Conservation (phyloP, 1,140 invertebrate species). For the Oncopeltus fasciatus region DNA sequence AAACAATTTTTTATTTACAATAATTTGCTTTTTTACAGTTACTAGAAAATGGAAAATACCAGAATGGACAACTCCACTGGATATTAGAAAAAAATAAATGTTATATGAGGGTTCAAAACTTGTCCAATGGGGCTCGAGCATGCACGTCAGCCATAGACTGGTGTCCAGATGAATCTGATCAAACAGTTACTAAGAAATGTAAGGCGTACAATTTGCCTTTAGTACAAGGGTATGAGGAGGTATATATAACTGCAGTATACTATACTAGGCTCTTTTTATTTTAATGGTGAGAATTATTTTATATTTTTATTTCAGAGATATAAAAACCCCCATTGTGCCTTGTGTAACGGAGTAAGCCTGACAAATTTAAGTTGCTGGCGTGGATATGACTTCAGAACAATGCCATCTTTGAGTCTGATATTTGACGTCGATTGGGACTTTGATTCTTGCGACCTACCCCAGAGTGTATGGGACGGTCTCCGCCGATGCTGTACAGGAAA, state of each 20-base stretch:
- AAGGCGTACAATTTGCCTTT: not conserved
- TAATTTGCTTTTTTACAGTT: not conserved
- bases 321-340: slow-evolving; percentile 31
- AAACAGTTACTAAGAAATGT: not conserved
- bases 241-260: not conserved
- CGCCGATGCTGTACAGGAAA: not conserved
- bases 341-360: slow-evolving; percentile 24
- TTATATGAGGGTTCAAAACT: no score
- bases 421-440: slow-evolving; percentile 12
- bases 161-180: not conserved
- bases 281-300: no score
- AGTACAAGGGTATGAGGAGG: not conserved
- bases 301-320: slow-evolving; percentile 21
- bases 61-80: not conserved
- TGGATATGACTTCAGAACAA: not conserved
- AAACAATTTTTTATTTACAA: no score
- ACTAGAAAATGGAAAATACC: not conserved
- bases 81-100: no score
- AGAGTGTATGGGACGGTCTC: slow-evolving; percentile 11
- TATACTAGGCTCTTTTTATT: no score
- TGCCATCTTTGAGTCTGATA: not conserved
- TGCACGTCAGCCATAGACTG: not conserved
- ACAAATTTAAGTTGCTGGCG: not conserved
- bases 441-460: not conserved
- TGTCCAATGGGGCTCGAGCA: not conserved